Evolutionary conservation across 2,888 invertebrate genomes (phyloP).

Genomic region (Abrostola tripartita): DNA sequence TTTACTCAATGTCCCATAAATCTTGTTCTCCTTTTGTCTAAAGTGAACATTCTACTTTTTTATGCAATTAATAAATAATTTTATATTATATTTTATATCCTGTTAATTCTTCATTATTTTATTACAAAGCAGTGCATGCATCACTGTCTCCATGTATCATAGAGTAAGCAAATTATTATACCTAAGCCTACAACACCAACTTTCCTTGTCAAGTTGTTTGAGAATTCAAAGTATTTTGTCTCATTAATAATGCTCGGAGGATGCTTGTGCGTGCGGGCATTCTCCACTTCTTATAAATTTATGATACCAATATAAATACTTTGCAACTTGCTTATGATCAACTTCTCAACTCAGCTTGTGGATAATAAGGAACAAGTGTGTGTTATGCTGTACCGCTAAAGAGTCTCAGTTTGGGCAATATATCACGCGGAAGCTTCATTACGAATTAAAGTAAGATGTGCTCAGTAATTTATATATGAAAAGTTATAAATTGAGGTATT

Average conservation of each 20-base stretch:
- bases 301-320: constrained; percentile 85
- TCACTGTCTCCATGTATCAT: not conserved
- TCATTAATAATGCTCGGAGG: constrained; percentile 77
- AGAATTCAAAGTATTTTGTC: constrained; percentile 69
- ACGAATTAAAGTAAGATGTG: constrained; percentile 46
- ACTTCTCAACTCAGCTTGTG: constrained; percentile 60
- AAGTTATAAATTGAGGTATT: constrained; percentile 31
- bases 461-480: constrained; percentile 33
- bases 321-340: constrained; percentile 71
- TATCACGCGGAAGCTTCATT: constrained; percentile 47
- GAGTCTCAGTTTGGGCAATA: constrained; percentile 46
- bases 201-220: constrained; percentile 72
- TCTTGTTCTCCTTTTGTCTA: too few species aligned
- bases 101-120: not conserved
- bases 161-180: constrained; percentile 27
- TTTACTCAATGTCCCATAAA: too few species aligned
- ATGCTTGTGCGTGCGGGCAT: constrained; percentile 71
- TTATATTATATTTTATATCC: too few species aligned
- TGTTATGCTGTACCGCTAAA: constrained; percentile 39
- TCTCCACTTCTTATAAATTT: constrained; percentile 79
- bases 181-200: constrained; percentile 53
- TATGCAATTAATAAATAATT: too few species aligned
- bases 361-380: constrained; percentile 52
- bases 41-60: too few species aligned
- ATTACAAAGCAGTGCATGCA: not conserved